Evolutionary conservation across 2,888 invertebrate genomes (phyloP), one percentile per base, ranked within the genome.

Genomic region (Phoenoteleia sp.): DNA sequence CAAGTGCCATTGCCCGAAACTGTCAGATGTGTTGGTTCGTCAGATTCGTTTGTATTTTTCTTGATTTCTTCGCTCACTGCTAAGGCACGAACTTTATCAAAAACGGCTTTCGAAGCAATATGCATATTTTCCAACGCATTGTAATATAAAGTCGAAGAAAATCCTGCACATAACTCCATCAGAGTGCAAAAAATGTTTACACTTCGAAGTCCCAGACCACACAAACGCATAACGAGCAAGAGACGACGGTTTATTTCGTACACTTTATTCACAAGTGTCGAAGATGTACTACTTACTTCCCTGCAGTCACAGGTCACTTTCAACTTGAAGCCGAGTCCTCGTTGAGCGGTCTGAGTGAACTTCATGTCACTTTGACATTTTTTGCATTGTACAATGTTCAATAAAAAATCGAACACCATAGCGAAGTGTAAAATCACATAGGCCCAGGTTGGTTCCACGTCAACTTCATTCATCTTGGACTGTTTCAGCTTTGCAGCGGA

Each of bases 1-100:
- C 60, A 60, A n/a, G 60, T 33, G 11, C 60, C 60, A 36, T 60
- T 33, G 36, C 67, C 33, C 15, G 52, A 67, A 11, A 67, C 52
- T 13, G 67, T 49, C 15, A 67, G 15, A 45, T 45, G 64, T 42
- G 23, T 39, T 11, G 33, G 36, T 17, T 36, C 58, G 36, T 58
- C 17, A 17, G 13, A n/a, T 17, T n/a, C 17, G 13, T 2, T 6
- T 13, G n/a, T 21, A 36, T 58, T 58, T 17, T 58, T 17, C 6
- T 58, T 36, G 17, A 36, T 29, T 17, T 58, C 58, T 33, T 58
- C 7, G 13, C 21, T 6, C 0, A 36, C 58, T 6, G 58, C 36
- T 58, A 7, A 33, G 19, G 11, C 11, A 29, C 29, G 58, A 58
- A 58, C 58, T 21, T 27, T 2, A 7, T 33, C 23, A 19, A 23